Conservation (phyloP, 2,113 vertebrate genomes). For the Mionectes macconnelli region DNA sequence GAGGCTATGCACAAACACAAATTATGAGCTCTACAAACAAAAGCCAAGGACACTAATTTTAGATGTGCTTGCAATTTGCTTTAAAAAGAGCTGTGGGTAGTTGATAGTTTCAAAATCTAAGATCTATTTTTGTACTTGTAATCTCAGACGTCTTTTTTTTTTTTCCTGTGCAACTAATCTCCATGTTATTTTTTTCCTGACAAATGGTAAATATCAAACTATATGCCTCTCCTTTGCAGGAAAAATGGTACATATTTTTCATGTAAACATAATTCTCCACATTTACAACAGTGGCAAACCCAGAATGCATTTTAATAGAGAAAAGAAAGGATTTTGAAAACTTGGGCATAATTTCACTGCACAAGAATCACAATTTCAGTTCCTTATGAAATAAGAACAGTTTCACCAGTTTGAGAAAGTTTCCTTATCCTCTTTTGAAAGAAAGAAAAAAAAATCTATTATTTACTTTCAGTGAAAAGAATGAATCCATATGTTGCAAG, state of each 20-base stretch:
- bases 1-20: background rate
- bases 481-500: background rate
- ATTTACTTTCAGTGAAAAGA: background rate
- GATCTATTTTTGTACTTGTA: background rate
- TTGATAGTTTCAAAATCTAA: background rate
- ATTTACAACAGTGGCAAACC: background rate
- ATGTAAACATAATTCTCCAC: background rate
- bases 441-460: background rate
- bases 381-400: background rate
- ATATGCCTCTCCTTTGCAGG: background rate
- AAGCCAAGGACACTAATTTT: background rate
- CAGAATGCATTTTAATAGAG: background rate
- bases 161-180: background rate
- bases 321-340: background rate
- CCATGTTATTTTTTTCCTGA: background rate
- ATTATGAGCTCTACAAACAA: background rate
- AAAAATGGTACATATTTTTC: slow-evolving; percentile 6
- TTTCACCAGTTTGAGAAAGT: background rate
- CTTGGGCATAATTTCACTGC: background rate
- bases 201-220: background rate
- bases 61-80: background rate
- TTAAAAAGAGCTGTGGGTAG: background rate
- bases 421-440: background rate
- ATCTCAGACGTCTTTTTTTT: background rate
- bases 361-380: background rate